These are phyloP conservation scores for Eutolmus rufibarbis DNA, from an alignment of 2,888 invertebrate genomes.

Conservation along the genomic window DNA sequence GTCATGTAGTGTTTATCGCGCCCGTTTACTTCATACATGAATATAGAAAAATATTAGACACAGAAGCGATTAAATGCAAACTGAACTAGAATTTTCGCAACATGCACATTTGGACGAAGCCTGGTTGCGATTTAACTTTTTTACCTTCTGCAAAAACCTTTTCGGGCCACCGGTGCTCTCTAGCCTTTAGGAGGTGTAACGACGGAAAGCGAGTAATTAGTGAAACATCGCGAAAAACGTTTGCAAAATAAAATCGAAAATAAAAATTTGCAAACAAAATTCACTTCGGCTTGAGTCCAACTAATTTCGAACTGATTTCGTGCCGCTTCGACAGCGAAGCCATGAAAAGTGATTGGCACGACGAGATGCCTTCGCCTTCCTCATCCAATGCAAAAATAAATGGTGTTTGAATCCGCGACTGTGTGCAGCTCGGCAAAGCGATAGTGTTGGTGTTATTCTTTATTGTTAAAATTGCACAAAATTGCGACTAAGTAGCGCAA, in stretches of 20 bases:
- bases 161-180: background rate
- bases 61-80: background rate
- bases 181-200: background rate
- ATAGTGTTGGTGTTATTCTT: slow-evolving; percentile 19
- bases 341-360: slow-evolving; percentile 6
- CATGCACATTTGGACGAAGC: background rate
- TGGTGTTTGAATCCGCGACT: background rate
- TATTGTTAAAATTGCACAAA: slow-evolving; percentile 27
- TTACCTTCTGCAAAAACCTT: background rate
- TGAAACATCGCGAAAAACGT: background rate
- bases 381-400: background rate
- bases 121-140: background rate
- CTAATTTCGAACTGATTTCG: slow-evolving; percentile 2
- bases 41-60: background rate
- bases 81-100: slow-evolving; percentile 25
- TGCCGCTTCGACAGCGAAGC: background rate
- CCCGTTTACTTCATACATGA: background rate
- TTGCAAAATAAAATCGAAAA: background rate
- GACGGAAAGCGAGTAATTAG: background rate
- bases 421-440: background rate
- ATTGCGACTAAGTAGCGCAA: background rate
- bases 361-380: background rate
- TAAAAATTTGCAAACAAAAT: background rate
- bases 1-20: background rate
- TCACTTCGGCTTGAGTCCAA: background rate